A percentile compares a stretch with the other conserved stretches of the same genome.
phyloP scores from a whole-genome alignment of 1,140 invertebrate species.

The Stratiolaelaps scimitus region DNA sequence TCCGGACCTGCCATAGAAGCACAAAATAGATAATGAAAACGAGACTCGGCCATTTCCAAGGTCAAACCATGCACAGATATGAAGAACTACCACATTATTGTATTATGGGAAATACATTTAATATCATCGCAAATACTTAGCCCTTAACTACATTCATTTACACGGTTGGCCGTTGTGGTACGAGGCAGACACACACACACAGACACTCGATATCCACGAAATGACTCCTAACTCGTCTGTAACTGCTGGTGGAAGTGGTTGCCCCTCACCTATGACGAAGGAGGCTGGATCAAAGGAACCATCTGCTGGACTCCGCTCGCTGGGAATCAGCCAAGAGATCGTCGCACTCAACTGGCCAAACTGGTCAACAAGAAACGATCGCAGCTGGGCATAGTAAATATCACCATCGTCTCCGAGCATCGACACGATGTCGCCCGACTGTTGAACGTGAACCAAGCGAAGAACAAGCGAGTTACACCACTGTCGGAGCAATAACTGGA shows the following conservation, averaged over 20 bases:
- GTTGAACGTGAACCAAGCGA: neutral
- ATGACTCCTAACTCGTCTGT: no score
- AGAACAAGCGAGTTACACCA: neutral
- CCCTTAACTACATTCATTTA: no score
- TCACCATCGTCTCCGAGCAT: slow-evolving; percentile 25
- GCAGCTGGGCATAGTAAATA: slow-evolving; percentile 19
- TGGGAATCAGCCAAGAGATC: slow-evolving; percentile 16
- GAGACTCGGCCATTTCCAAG: no score
- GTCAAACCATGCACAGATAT: no score
- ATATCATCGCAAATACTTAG: no score
- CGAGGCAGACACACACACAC: neutral
- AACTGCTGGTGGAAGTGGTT: no score
- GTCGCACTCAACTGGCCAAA: slow-evolving; percentile 23
- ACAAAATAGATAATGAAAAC: neutral
- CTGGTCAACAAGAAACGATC: slow-evolving; percentile 18
- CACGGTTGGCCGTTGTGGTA: no score
- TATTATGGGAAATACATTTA: no score
- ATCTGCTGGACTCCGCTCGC: slow-evolving; percentile 9
- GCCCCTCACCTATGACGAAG: slow-evolving; percentile 8
- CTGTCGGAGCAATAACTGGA: neutral
- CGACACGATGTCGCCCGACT: slow-evolving; percentile 10
- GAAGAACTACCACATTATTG: no score
- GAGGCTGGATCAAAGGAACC: slow-evolving; percentile 24
- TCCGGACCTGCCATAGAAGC: neutral
- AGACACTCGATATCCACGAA: no score